Base-by-base conservation (phyloP, 2,797 vertebrate genomes). In the Heterohyrax brucei region DNA sequence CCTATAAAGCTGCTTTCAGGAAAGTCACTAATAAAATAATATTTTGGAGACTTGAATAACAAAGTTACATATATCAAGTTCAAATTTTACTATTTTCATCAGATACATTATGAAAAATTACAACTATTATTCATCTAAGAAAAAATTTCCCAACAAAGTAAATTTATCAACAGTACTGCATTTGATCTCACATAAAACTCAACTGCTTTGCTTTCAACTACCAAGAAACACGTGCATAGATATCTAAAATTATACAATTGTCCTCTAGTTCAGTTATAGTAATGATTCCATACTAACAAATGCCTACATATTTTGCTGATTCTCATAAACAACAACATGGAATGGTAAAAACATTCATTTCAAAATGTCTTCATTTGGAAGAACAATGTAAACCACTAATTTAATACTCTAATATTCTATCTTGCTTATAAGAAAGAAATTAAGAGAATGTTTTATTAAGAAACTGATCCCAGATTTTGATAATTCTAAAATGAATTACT, bases 91-190 rank as follows among this genome's bases (percentile, higher is more conserved):
- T 88, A 16, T 89, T 89, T 87, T 84, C 8, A 87, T 66, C 39
- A 87, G 53, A 77, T 85, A 73, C 9, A 48, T 75, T 48, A 53
- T 61, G 33, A 96, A 91, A 94, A 88, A 30, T 93, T 90, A 84
- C 93, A 95, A 86, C 24, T 44, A 82, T 19, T 95, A 79, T 79
- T 93, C 16, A 1, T 4, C 1, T 89, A 90, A 92, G 21, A 5
- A 19, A 93, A 73, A 80, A 44, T n/a, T 95, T 97, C 93, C 91
- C 24, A 97, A 2, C 70, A 33, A 96, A 96, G 81, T 78, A 87
- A 93, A 62, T 92, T 26, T 7, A 79, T 9, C 84, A 70, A 50
- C 6, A 76, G 3, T 30, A 83, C 13, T 77, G 3, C 7, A n/a
- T 87, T 80, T 91, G 33, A 81, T 93, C 87, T 94, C 72, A 95